Evolutionary conservation across 2,797 vertebrate genomes (phyloP).

Genomic region (Ceryle rudis): DNA sequence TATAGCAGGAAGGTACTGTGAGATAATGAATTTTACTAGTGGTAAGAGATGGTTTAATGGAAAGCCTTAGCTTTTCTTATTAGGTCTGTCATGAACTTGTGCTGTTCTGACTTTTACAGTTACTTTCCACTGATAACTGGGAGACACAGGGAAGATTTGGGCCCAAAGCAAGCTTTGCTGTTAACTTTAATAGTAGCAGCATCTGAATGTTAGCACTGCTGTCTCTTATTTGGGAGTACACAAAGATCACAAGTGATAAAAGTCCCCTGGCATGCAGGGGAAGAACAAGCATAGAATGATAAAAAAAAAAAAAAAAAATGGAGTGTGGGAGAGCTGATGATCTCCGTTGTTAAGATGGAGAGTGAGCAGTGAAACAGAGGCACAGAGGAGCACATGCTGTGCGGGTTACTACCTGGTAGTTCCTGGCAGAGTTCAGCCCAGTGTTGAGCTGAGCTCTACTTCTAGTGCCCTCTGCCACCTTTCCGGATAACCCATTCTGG

Average conservation of each 20-base stretch:
- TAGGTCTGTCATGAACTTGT: neutral
- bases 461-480: neutral
- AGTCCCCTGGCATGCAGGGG: neutral
- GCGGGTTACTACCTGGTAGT: neutral
- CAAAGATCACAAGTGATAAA: neutral
- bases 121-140: neutral
- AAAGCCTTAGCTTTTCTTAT: neutral
- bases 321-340: neutral
- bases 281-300: neutral
- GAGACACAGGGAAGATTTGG: neutral
- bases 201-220: neutral
- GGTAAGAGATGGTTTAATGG: neutral
- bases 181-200: neutral
- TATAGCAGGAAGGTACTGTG: neutral
- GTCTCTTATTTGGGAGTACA: neutral
- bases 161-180: neutral
- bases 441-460: neutral
- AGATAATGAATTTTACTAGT: neutral
- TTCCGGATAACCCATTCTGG: neutral
- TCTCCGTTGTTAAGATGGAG: neutral
- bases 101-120: neutral
- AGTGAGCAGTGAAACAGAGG: neutral
- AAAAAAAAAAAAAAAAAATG: neutral
- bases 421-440: neutral
- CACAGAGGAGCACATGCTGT: accelerated